Percentiles rank a stretch among this genome's conserved stretches.
phyloP scores from a whole-genome alignment of 2,797 vertebrate species.

The Capromys pilorides region DNA sequence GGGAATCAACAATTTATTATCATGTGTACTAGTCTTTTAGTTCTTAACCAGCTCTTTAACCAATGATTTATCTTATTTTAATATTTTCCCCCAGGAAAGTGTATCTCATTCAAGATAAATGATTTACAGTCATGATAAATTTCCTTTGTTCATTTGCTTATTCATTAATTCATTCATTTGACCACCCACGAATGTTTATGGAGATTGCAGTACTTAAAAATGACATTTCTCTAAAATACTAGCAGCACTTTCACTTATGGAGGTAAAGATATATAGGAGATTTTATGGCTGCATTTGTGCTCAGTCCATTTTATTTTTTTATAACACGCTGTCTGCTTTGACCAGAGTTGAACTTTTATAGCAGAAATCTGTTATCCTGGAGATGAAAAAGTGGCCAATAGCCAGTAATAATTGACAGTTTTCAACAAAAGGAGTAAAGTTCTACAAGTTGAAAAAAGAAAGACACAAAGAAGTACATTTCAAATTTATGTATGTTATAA shows the following conservation, averaged over 20 bases:
- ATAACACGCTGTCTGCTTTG: conserved; percentile 69
- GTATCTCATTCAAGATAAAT: conserved; percentile 74
- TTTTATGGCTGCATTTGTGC: conserved; percentile 69
- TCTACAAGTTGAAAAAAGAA: conserved; percentile 62
- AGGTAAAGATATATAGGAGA: conserved; percentile 63
- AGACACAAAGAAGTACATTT: conserved; percentile 49
- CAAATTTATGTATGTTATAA: conserved; percentile 57
- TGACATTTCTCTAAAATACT: conserved; percentile 28
- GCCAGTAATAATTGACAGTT: conserved; percentile 63
- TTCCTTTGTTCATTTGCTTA: conserved; percentile 52
- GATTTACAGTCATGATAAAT: conserved; percentile 74
- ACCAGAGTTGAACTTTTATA: conserved; percentile 76
- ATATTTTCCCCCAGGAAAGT: background rate
- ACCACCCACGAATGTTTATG: conserved; percentile 68
- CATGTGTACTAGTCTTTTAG: conserved; percentile 57
- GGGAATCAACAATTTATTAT: conserved; percentile 72
- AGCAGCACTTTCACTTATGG: conserved; percentile 47
- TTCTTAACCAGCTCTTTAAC: conserved; percentile 73
- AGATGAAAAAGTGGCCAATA: conserved; percentile 71
- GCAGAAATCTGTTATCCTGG: conserved; percentile 74
- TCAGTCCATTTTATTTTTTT: conserved; percentile 55
- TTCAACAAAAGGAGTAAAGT: conserved; percentile 70
- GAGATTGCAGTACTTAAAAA: conserved; percentile 66
- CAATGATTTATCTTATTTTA: conserved; percentile 79
- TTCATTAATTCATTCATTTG: conserved; percentile 58